Percentiles rank a stretch among this genome's conserved stretches.
Evolutionary conservation across 2,888 invertebrate species (phyloP).

Genomic region (Pseudolycoriella hygida): DNA sequence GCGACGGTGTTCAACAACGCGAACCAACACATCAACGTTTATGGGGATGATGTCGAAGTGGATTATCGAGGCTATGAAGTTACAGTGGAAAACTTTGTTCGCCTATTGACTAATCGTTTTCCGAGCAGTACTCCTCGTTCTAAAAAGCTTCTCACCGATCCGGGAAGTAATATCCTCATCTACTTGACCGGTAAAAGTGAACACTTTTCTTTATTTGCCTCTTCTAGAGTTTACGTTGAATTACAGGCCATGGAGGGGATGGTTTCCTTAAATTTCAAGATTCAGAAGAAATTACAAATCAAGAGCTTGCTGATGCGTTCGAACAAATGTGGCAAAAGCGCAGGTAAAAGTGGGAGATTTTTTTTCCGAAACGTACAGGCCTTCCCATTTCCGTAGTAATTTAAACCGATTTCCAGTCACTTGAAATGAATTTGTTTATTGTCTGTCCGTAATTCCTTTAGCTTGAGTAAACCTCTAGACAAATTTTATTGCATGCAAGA

Average conservation of each 20-base stretch:
- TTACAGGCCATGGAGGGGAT: conserved; percentile 79
- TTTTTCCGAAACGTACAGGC: too few relatives aligned
- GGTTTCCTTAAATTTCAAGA: conserved; percentile 99
- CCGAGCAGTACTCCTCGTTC: conserved; percentile 87
- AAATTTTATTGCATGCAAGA: too few relatives aligned
- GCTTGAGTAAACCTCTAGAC: too few relatives aligned
- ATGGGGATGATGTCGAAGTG: conserved; percentile 98
- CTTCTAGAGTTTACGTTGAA: neutral
- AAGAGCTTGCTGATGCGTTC: conserved; percentile 94
- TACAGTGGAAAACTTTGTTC: conserved; percentile 96
- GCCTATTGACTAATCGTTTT: conserved; percentile 83
- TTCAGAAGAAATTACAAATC: conserved; percentile 95
- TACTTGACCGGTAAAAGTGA: conserved; percentile 52
- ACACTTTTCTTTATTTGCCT: conserved; percentile 22
- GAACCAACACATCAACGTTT: conserved; percentile 94
- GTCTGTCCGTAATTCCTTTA: too few relatives aligned
- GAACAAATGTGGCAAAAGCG: conserved; percentile 99
- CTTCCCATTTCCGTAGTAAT: too few relatives aligned
- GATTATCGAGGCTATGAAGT: conserved; percentile 91
- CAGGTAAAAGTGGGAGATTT: too few relatives aligned
- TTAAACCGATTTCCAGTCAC: too few relatives aligned
- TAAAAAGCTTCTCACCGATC: conserved; percentile 86
- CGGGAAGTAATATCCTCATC: conserved; percentile 90
- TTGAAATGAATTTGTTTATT: neutral
- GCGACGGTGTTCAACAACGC: conserved; percentile 97